These are phyloP conservation scores for Ispidina picta DNA, from an alignment of 2,797 vertebrate species.

Conservation along the genomic window DNA sequence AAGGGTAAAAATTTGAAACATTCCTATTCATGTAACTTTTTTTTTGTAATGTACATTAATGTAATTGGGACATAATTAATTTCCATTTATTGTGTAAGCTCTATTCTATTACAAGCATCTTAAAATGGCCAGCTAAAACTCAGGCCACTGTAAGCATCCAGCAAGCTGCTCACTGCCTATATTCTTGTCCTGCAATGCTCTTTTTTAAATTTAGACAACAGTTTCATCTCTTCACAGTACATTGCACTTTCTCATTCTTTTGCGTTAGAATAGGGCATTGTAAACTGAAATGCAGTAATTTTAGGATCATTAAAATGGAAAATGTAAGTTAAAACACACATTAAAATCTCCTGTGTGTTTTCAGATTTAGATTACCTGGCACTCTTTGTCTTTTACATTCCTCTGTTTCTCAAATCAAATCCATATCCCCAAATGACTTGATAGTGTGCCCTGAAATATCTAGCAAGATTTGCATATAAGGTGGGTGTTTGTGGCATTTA, in stretches of 20 bases:
- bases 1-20: neutral
- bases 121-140: neutral
- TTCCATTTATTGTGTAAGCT: neutral
- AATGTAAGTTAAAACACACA: neutral
- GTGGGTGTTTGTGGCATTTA: slow-evolving; percentile 3
- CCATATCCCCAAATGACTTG: neutral
- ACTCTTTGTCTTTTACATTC: neutral
- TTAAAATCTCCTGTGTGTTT: neutral
- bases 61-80: neutral
- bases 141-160: neutral
- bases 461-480: neutral
- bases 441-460: neutral
- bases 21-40: neutral
- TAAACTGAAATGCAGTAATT: neutral
- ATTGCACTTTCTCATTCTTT: neutral
- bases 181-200: neutral
- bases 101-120: neutral
- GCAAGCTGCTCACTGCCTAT: neutral
- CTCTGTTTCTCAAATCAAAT: neutral
- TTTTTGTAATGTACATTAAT: neutral
- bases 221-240: neutral
- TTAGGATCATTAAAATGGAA: neutral
- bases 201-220: neutral
- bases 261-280: neutral
- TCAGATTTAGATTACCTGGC: neutral